phyloP scores from a whole-genome alignment of 1,140 invertebrate species.

The Drosophila aff. region DNA sequence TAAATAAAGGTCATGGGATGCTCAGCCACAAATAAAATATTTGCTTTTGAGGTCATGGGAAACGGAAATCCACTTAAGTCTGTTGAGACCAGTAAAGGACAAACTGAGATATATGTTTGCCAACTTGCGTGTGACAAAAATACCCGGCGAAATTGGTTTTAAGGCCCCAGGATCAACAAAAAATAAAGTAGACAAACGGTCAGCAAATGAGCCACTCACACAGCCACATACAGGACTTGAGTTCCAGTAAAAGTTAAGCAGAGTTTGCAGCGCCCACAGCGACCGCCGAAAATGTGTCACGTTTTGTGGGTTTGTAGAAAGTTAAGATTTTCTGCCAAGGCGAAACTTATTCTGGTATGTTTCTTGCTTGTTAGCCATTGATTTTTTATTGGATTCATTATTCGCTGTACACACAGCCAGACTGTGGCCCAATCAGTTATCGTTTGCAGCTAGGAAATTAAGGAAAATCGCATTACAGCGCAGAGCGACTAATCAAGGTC shows the following conservation, averaged over 20 bases:
- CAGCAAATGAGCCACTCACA: slow-evolving; percentile 52
- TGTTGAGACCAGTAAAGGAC: slow-evolving; percentile 27
- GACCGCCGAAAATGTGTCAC: slow-evolving; percentile 73
- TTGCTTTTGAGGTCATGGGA: slow-evolving; percentile 24
- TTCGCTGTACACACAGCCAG: neutral
- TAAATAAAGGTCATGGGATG: slow-evolving; percentile 15
- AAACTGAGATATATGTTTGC: slow-evolving; percentile 39
- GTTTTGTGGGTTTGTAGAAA: slow-evolving; percentile 64
- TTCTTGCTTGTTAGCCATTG: slow-evolving; percentile 72
- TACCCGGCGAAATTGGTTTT: slow-evolving; percentile 62
- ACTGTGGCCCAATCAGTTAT: slow-evolving; percentile 60
- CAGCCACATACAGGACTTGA: slow-evolving; percentile 13
- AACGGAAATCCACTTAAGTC: slow-evolving; percentile 37
- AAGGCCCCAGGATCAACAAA: slow-evolving; percentile 36
- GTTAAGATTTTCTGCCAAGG: slow-evolving; percentile 64
- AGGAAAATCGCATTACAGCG: slow-evolving; percentile 65
- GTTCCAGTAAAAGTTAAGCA: slow-evolving; percentile 53
- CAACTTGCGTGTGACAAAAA: slow-evolving; percentile 60
- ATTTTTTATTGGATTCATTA: slow-evolving; percentile 58
- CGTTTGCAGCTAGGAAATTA: slow-evolving; percentile 66
- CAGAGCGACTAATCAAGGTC: slow-evolving; percentile 21
- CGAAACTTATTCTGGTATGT: slow-evolving; percentile 57
- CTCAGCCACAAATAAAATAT: slow-evolving; percentile 35
- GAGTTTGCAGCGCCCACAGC: slow-evolving; percentile 44
- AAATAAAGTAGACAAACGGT: slow-evolving; percentile 40